These are phyloP conservation scores for Diplosoma virens DNA, from an alignment of 23 tunicate species.

Conservation along the genomic window DNA sequence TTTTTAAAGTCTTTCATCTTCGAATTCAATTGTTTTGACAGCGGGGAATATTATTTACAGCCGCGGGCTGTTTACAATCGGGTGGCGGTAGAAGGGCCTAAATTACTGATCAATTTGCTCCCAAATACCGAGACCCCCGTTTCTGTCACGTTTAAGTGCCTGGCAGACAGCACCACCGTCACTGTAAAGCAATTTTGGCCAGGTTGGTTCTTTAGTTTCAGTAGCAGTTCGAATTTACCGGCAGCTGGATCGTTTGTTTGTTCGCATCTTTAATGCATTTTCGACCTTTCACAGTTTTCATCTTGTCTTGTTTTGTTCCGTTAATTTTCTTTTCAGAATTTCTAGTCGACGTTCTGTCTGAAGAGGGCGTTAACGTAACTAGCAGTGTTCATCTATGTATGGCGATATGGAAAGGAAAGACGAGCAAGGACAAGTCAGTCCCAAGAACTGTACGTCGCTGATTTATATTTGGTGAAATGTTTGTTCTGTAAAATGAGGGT, in stretches of 20 bases:
- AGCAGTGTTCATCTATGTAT: slow-evolving; percentile 50
- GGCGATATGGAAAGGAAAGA: slow-evolving; percentile 78
- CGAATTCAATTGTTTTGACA: slow-evolving; percentile 10
- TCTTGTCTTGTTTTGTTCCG: too few relatives aligned
- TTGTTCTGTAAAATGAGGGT: too few relatives aligned
- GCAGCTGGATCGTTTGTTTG: not conserved
- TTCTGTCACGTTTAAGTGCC: slow-evolving; percentile 20
- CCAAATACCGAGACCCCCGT: slow-evolving; percentile 82
- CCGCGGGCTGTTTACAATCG: slow-evolving; percentile 80
- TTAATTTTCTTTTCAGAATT: slow-evolving; percentile 66
- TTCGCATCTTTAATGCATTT: too few relatives aligned
- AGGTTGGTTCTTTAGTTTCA: slow-evolving; percentile 24
- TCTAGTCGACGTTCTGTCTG: slow-evolving; percentile 53
- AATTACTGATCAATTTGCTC: slow-evolving; percentile 40
- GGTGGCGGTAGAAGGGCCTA: slow-evolving; percentile 73
- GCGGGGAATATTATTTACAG: slow-evolving; percentile 70
- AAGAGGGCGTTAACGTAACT: slow-evolving; percentile 73
- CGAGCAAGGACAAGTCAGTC: slow-evolving; percentile 51
- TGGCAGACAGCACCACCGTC: slow-evolving; percentile 22
- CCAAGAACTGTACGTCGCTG: slow-evolving; percentile 64
- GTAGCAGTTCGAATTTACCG: not conserved
- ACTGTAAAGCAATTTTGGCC: slow-evolving; percentile 59
- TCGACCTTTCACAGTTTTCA: too few relatives aligned
- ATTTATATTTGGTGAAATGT: too few relatives aligned
- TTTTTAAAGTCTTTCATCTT: not conserved